phyloP scores from a whole-genome alignment of 2,797 vertebrate species.

The Loriculus beryllinus region DNA sequence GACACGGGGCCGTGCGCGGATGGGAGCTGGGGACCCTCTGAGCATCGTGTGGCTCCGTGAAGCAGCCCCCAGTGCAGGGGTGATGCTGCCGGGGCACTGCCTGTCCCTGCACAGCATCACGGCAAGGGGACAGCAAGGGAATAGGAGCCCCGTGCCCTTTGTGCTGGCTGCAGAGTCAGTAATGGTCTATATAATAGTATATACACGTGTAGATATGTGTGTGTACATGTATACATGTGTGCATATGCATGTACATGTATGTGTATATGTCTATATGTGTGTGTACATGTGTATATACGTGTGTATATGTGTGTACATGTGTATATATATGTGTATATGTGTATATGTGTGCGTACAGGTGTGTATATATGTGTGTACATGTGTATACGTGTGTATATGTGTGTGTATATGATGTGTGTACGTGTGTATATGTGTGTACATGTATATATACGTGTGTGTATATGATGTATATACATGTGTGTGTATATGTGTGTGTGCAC shows the following conservation, averaged over 20 bases:
- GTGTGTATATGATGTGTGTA: rapidly evolving
- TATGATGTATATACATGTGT: too few relatives aligned
- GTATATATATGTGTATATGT: rapidly evolving
- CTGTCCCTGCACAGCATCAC: rapidly evolving
- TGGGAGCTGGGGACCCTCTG: background rate
- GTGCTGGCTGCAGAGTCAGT: background rate
- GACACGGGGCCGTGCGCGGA: rapidly evolving
- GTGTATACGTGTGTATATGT: background rate
- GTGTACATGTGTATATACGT: rapidly evolving
- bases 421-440: too few relatives aligned
- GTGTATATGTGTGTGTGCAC: too few relatives aligned
- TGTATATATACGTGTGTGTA: too few relatives aligned
- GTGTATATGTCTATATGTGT: too few relatives aligned
- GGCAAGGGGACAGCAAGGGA: background rate
- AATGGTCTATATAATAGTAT: background rate
- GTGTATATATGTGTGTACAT: too few relatives aligned
- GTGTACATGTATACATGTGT: too few relatives aligned
- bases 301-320: too few relatives aligned
- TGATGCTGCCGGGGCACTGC: background rate
- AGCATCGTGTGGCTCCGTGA: rapidly evolving
- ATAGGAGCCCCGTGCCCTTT: rapidly evolving
- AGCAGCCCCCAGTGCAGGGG: background rate
- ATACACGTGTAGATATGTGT: too few relatives aligned
- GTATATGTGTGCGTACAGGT: too few relatives aligned
- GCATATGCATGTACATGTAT: too few relatives aligned